Evolutionary conservation across 2,113 vertebrate genomes (phyloP).

Genomic region (Daboia siamensis): DNA sequence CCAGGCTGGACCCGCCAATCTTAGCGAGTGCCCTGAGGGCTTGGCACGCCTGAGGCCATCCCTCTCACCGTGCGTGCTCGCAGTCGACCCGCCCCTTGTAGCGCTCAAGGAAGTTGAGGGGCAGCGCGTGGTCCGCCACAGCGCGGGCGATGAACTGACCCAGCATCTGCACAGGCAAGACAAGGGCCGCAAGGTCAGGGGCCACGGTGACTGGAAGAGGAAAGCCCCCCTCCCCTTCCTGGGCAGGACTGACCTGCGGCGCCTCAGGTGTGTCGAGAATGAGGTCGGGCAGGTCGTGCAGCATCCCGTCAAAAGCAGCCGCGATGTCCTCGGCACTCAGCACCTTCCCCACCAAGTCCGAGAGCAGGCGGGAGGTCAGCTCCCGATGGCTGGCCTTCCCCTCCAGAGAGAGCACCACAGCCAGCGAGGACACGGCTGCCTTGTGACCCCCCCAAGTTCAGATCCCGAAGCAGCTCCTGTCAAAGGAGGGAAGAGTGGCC

Average conservation of each 20-base stretch:
- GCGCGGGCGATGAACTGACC: slow-evolving; percentile 86
- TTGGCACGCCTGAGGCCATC: accelerated
- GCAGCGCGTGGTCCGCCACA: slow-evolving; percentile 82
- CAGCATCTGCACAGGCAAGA: slow-evolving; percentile 74
- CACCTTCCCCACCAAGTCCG: slow-evolving; percentile 75
- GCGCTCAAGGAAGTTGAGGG: slow-evolving; percentile 78
- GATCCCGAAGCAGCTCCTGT: slow-evolving; percentile 77
- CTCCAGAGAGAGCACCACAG: slow-evolving; percentile 80
- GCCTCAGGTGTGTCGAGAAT: slow-evolving; percentile 86
- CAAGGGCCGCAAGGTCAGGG: not conserved
- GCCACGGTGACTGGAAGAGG: accelerated
- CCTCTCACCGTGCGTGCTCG: slow-evolving; percentile 77
- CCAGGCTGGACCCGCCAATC: not conserved
- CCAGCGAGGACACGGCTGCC: slow-evolving; percentile 77
- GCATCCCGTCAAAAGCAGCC: slow-evolving; percentile 77
- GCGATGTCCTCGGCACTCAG: slow-evolving; percentile 74
- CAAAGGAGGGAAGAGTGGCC: no score
- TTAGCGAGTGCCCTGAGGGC: not conserved
- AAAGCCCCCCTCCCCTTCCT: not conserved
- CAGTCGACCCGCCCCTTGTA: slow-evolving; percentile 86
- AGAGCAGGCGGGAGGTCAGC: slow-evolving; percentile 82
- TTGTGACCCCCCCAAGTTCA: slow-evolving; percentile 76
- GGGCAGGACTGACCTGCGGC: slow-evolving; percentile 70
- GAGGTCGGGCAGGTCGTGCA: slow-evolving; percentile 81
- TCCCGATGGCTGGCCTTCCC: slow-evolving; percentile 86